A percentile compares a stretch with the other conserved stretches of the same genome.
These are phyloP conservation scores for Ferrisia virgata DNA, from an alignment of 2,888 invertebrate species.

Conservation along the genomic window DNA sequence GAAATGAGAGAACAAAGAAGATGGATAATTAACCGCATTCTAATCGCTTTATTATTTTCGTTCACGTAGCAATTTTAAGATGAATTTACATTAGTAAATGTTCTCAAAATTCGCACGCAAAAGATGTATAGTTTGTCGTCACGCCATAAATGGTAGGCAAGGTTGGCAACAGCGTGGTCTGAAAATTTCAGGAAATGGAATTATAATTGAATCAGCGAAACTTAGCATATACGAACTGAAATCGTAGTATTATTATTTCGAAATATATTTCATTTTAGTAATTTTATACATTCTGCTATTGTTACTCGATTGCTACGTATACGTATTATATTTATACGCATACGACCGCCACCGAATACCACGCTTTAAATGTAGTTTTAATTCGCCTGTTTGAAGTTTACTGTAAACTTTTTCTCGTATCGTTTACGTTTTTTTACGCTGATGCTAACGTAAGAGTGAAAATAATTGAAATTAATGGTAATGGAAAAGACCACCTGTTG, in stretches of 20 bases:
- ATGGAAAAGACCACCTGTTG: background rate
- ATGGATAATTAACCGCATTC: background rate
- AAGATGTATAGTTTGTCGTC: background rate
- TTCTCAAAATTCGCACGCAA: background rate
- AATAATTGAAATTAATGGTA: background rate
- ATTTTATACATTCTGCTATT: background rate
- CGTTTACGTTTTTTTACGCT: background rate
- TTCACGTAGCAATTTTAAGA: background rate
- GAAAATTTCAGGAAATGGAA: slow-evolving; percentile 2
- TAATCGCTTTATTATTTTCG: slow-evolving; percentile 18
- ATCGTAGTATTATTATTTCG: background rate
- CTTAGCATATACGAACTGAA: background rate
- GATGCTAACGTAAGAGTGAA: background rate
- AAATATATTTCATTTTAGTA: background rate
- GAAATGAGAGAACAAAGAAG: background rate
- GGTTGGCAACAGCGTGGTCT: background rate
- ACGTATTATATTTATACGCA: too few species aligned
- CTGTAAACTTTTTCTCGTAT: background rate
- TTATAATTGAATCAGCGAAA: background rate
- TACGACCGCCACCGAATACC: background rate
- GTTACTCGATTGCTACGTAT: background rate
- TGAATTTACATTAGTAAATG: background rate
- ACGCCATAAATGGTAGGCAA: too few species aligned
- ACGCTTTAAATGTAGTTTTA: background rate
- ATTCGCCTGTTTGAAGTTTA: background rate